A percentile compares a stretch with the other conserved stretches of the same genome.
These are phyloP conservation scores for Noctua janthe DNA, from an alignment of 2,888 invertebrate species.

Conservation along the genomic window DNA sequence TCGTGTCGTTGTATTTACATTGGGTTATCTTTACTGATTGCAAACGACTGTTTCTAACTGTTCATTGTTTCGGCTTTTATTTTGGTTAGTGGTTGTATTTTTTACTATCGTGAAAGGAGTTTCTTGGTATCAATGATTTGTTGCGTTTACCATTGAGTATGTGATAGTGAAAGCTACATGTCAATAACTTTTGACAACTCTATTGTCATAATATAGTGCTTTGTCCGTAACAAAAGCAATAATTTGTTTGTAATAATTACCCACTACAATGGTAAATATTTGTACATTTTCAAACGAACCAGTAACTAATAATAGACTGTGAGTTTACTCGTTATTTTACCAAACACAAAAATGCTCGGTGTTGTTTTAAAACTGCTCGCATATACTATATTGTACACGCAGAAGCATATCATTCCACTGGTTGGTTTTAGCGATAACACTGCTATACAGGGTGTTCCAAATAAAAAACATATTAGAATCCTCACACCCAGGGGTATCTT, in stretches of 20 bases:
- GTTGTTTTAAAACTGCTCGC: background rate
- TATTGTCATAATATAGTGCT: background rate
- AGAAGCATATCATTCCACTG: background rate
- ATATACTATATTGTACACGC: background rate
- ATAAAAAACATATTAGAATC: too few species aligned
- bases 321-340: background rate
- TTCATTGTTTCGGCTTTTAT: conserved; percentile 59
- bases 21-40: conserved; percentile 65
- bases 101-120: background rate
- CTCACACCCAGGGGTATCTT: too few species aligned
- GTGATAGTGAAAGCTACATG: background rate
- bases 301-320: background rate
- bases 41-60: conserved; percentile 58
- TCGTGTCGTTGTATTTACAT: conserved; percentile 70
- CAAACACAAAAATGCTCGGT: background rate
- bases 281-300: background rate
- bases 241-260: background rate
- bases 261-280: background rate
- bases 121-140: background rate
- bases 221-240: background rate
- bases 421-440: background rate
- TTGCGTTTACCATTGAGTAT: background rate
- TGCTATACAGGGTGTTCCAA: too few species aligned
- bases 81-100: conserved; percentile 35
- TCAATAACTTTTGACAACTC: background rate